Evolutionary conservation across 2,797 vertebrate species (phyloP).

Genomic region (Cirrhinus molitorella): DNA sequence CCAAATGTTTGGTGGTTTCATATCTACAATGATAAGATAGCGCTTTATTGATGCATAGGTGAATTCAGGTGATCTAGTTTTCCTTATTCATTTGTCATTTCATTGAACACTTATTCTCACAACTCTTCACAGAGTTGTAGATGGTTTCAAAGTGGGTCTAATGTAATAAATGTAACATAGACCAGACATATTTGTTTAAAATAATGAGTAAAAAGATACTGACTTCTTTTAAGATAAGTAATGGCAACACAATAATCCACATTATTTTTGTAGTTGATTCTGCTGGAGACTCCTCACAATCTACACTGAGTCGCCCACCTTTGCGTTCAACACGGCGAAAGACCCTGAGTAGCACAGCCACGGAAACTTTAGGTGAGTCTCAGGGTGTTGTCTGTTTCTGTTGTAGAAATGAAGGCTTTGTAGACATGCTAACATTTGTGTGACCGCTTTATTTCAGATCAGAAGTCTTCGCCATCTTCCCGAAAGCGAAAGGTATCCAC

Average conservation of each 20-base stretch:
- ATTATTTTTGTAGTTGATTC: slow-evolving; percentile 4
- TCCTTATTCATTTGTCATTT: too few species aligned
- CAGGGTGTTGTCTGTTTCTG: neutral
- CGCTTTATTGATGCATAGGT: neutral
- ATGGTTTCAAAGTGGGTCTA: neutral
- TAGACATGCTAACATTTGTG: neutral
- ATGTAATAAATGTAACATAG: too few species aligned
- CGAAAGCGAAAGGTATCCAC: slow-evolving; percentile 57
- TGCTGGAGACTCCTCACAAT: neutral
- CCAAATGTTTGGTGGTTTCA: neutral
- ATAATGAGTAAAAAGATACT: neutral
- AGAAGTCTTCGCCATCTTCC: slow-evolving; percentile 42
- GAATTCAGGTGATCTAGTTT: neutral
- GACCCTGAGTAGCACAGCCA: neutral
- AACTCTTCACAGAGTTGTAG: neutral
- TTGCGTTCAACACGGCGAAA: slow-evolving; percentile 11
- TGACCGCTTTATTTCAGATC: slow-evolving; percentile 59
- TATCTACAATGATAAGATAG: neutral
- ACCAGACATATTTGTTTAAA: neutral
- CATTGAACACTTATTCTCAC: neutral
- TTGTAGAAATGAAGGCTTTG: neutral
- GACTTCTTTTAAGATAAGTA: neutral
- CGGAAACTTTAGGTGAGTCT: slow-evolving; percentile 1
- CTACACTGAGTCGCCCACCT: slow-evolving; percentile 30
- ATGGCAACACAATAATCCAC: neutral